phyloP scores from a whole-genome alignment of 2,113 vertebrate genomes.

The Mellivora capensis region DNA sequence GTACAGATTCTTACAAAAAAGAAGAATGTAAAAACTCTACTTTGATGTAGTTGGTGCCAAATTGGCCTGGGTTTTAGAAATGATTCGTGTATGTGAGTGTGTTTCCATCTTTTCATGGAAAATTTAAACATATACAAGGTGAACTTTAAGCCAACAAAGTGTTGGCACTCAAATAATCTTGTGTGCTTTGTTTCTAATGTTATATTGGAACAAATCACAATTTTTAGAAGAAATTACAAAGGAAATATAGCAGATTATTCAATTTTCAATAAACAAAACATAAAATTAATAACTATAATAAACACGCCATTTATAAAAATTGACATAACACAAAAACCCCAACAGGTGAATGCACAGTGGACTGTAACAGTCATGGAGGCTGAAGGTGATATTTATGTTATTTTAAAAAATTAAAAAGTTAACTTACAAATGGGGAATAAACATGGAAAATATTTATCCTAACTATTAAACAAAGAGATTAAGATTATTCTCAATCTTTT shows the following conservation, averaged over 20 bases:
- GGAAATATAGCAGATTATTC: not conserved
- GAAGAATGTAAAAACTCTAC: not conserved
- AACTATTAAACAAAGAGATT: not conserved
- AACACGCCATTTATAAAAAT: not conserved
- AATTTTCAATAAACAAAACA: not conserved
- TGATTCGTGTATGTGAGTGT: not conserved
- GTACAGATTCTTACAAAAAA: not conserved
- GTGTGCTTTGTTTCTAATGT: not conserved
- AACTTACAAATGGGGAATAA: not conserved
- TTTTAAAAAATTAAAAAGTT: not conserved
- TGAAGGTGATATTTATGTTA: not conserved
- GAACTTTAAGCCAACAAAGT: not conserved
- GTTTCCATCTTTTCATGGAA: not conserved
- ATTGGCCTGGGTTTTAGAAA: not conserved
- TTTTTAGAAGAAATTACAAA: not conserved
- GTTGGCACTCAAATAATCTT: not conserved
- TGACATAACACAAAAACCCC: not conserved
- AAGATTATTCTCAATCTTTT: not conserved
- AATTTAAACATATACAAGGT: not conserved
- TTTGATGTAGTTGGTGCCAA: not conserved
- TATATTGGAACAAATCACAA: not conserved
- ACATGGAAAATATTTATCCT: not conserved
- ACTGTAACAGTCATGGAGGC: not conserved
- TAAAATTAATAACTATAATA: not conserved
- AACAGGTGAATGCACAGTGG: not conserved